Evolutionary conservation across 2,113 vertebrate species (phyloP), one percentile per base, ranked within the genome.

Genomic region (Myxocyprinus asiaticus): DNA sequence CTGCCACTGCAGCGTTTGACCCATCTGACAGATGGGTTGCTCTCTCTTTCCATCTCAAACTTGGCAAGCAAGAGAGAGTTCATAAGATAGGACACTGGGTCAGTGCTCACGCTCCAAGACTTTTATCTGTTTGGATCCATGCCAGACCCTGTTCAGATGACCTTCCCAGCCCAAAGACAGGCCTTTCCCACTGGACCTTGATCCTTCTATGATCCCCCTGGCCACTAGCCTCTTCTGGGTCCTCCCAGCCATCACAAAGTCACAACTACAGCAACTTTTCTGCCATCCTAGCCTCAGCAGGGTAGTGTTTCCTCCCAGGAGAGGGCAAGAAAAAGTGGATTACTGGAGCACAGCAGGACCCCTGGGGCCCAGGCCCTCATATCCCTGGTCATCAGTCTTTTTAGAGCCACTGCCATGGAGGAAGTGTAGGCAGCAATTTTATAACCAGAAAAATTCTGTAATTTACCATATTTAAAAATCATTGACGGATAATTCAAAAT

Each of bases 231-330:
- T 70, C 58, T 50, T 78, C 66, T 22, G 66, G 76, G 51, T 61
- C 85, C 81, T 83, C 83, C 82, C 78, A 76, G 56, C 88, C 86
- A 88, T 85, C 85, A 88, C 84, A 79, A 87, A 89, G 77, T 83
- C 81, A 81, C 65, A 83, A 86, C 86, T 88, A 86, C 87, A 87
- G 87, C 85, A 88, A 87, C 85, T 89, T 72, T 70, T 51, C 81
- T 43, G 67, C 83, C 67, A 78, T 76, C 15, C 53, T 69, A 67
- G 70, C 62, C 51, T 56, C 43, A 10, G 45, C 47, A 61, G 70
- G 58, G 53, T 75, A 50, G 47, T 76, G 74, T 43, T 56, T 55
- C 12, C 68, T 50, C 67, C 76, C 61, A 61, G 15, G 59, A 64
- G 5, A 12, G 61, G 15, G 22, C 47, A 14, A 44, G 51, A 17